phyloP scores from a whole-genome alignment of 2,888 invertebrate genomes.

The Drosophila incognita region DNA sequence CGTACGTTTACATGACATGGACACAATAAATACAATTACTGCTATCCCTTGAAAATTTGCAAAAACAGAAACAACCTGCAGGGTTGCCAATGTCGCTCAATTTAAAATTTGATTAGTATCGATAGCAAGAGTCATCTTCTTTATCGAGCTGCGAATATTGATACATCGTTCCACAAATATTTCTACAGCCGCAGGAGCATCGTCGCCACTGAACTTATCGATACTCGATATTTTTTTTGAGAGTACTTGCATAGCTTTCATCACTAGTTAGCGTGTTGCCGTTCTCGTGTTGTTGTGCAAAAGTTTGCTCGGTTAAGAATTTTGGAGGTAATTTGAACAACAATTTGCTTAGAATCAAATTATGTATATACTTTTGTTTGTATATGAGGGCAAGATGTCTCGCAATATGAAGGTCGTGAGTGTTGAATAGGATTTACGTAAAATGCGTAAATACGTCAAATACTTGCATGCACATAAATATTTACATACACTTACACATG shows the following conservation, averaged over 20 bases:
- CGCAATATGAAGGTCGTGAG: background rate
- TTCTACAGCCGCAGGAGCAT: background rate
- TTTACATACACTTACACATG: conserved; percentile 1
- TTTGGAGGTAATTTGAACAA: conserved; percentile 35
- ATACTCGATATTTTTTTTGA: conserved; percentile 3
- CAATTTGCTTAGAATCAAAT: conserved; percentile 12
- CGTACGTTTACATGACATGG: conserved; percentile 51
- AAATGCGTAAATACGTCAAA: background rate
- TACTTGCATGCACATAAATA: background rate
- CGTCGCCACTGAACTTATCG: conserved; percentile 10
- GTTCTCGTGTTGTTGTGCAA: conserved; percentile 50
- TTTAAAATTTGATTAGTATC: background rate
- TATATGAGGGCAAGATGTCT: conserved; percentile 9
- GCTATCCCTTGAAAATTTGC: background rate
- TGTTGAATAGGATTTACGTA: background rate
- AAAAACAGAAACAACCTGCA: conserved; percentile 32
- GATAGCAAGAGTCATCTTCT: background rate
- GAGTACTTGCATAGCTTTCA: conserved; percentile 9
- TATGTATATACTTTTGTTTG: conserved; percentile 9
- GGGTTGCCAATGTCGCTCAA: conserved; percentile 21
- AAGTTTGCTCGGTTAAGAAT: conserved; percentile 40
- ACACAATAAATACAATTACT: conserved; percentile 7
- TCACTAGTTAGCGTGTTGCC: conserved; percentile 39
- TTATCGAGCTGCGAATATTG: background rate
- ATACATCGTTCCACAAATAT: background rate